A percentile compares a stretch with the other conserved stretches of the same genome.
phyloP scores from a whole-genome alignment of 1,140 invertebrate genomes.

The Drosophila triauraria region DNA sequence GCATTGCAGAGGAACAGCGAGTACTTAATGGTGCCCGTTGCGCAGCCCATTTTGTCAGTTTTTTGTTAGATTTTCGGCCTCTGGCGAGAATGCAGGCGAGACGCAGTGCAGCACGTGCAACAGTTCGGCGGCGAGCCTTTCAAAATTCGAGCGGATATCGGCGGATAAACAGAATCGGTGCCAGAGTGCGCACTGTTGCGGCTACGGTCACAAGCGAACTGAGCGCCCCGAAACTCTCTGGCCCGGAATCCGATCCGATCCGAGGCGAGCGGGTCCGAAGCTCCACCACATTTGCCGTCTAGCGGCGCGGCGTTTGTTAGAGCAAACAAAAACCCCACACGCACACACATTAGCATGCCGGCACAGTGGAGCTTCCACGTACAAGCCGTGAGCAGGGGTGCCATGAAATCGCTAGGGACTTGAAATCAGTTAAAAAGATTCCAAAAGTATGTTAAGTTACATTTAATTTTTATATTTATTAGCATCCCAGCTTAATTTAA shows the following conservation, averaged over 20 bases:
- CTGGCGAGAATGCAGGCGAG: constrained; percentile 24
- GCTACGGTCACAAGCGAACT: constrained; percentile 79
- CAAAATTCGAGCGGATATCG: constrained; percentile 22
- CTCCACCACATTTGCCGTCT: constrained; percentile 29
- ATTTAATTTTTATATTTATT: no score
- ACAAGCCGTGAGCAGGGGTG: no score
- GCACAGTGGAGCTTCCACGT: constrained; percentile 5
- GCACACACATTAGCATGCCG: constrained; percentile 26
- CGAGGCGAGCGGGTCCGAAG: constrained; percentile 39
- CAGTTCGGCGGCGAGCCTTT: constrained; percentile 41
- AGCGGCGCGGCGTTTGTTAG: constrained; percentile 33
- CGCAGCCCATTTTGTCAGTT: constrained; percentile 87
- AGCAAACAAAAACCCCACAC: constrained; percentile 51
- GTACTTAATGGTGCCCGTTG: constrained; percentile 92
- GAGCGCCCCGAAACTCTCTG: constrained; percentile 61
- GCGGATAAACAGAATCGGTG: constrained; percentile 13
- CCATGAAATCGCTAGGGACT: background rate
- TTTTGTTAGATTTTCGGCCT: constrained; percentile 1
- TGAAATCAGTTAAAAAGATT: background rate
- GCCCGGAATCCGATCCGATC: constrained; percentile 29
- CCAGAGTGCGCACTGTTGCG: constrained; percentile 46
- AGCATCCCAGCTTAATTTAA: background rate
- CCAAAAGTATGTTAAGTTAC: no score
- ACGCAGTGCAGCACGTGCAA: constrained; percentile 55
- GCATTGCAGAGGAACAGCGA: constrained; percentile 93